Evolutionary conservation across 2,113 vertebrate species (phyloP).

Genomic region (Phasianus colchicus): DNA sequence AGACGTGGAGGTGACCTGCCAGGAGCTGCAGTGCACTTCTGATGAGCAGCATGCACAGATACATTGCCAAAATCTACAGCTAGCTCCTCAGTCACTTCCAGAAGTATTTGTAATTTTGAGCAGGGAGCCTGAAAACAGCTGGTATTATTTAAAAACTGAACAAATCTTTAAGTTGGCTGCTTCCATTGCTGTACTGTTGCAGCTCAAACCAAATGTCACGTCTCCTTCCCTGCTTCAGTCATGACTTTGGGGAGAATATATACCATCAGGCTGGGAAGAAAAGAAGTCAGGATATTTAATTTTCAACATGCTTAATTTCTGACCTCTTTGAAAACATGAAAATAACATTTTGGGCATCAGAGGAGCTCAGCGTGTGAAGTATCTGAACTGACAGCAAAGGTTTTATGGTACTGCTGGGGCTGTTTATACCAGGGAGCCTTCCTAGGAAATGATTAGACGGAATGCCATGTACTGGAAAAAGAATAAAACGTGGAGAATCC

Average conservation of each 20-base stretch:
- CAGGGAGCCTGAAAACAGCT: slow-evolving; percentile 5
- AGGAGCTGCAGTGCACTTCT: slow-evolving; percentile 15
- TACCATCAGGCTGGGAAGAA: background rate
- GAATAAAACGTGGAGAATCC: background rate
- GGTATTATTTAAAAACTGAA: slow-evolving; percentile 19
- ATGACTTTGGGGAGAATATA: background rate
- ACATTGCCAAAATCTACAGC: background rate
- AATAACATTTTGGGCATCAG: slow-evolving; percentile 4
- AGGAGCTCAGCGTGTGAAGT: background rate
- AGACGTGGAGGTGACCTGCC: slow-evolving; percentile 31
- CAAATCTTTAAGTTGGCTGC: slow-evolving; percentile 56
- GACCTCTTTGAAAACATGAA: slow-evolving; percentile 27
- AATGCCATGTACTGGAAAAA: background rate
- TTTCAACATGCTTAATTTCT: background rate
- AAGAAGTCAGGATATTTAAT: slow-evolving; percentile 5
- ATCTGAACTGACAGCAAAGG: background rate
- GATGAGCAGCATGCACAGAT: background rate
- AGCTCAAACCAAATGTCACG: background rate
- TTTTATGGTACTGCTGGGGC: background rate
- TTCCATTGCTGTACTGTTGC: background rate
- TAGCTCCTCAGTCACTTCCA: slow-evolving; percentile 20
- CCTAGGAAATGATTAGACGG: background rate
- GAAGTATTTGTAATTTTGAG: slow-evolving; percentile 16
- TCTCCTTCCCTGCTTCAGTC: background rate
- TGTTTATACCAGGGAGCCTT: background rate